Conservation (phyloP, 2,888 invertebrate genomes). For the Trypoxylon attenuatum region DNA sequence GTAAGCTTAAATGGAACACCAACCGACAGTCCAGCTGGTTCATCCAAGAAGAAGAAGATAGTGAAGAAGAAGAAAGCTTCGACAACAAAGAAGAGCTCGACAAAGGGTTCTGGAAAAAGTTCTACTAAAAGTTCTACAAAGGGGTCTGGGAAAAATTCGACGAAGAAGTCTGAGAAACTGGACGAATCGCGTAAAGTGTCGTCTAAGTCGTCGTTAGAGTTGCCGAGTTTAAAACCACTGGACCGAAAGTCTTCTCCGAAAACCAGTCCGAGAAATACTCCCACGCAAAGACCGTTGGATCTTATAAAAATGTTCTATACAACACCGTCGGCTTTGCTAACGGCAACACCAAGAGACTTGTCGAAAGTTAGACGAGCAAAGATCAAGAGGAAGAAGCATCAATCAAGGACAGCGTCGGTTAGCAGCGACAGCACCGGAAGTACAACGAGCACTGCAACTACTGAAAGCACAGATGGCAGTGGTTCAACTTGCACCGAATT, state of each 20-base stretch:
- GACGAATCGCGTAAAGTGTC: conserved; percentile 17
- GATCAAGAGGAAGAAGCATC: conserved; percentile 67
- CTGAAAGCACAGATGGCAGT: conserved; percentile 63
- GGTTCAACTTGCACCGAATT: conserved; percentile 72
- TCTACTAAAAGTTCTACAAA: conserved; percentile 33
- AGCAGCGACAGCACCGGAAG: conserved; percentile 71
- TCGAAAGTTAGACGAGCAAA: conserved; percentile 70
- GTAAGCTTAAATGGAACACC: conserved; percentile 39
- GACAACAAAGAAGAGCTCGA: conserved; percentile 46
- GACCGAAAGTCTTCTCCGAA: conserved; percentile 39
- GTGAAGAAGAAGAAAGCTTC: conserved; percentile 64
- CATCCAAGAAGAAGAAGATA: conserved; percentile 65
- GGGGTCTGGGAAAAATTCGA: conserved; percentile 41
- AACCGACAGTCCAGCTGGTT: conserved; percentile 50
- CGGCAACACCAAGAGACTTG: conserved; percentile 70
- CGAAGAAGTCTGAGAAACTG: conserved; percentile 28
- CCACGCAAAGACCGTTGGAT: conserved; percentile 67
- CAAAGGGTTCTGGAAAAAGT: conserved; percentile 39
- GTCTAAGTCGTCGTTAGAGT: conserved; percentile 33
- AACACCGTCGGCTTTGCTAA: conserved; percentile 68
- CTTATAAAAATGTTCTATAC: conserved; percentile 71
- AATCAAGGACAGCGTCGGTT: conserved; percentile 64
- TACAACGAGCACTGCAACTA: conserved; percentile 64
- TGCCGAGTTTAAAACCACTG: conserved; percentile 48
- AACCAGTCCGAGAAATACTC: conserved; percentile 56